Conservation (phyloP, 2,797 vertebrate species). For the Bovichtus variegatus region DNA sequence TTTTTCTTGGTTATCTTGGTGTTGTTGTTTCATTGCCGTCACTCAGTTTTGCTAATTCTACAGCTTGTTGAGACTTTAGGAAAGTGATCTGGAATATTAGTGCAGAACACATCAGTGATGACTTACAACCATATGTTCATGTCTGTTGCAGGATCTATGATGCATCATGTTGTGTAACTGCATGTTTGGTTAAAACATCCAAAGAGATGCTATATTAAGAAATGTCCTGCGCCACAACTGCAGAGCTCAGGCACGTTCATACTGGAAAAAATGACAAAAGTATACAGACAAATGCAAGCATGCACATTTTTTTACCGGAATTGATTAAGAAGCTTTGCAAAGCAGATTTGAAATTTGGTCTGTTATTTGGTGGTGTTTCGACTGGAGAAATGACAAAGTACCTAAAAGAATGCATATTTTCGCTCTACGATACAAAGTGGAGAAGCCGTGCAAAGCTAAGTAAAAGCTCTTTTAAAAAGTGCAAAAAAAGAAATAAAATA, state of each 20-base stretch:
- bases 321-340: too few relatives aligned
- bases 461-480: neutral
- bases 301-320: too few relatives aligned
- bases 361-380: neutral
- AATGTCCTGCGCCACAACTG: neutral
- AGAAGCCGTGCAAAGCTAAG: neutral
- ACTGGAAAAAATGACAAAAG: neutral
- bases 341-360: neutral
- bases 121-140: neutral
- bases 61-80: constrained; percentile 38
- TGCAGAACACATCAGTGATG: neutral
- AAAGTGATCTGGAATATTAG: neutral
- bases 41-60: constrained; percentile 32
- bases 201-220: neutral
- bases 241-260: neutral
- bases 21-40: constrained; percentile 26
- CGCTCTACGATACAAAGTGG: neutral
- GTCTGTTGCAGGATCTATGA: neutral
- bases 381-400: neutral
- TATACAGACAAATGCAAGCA: neutral
- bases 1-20: constrained; percentile 1
- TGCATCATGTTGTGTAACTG: neutral
- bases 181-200: neutral
- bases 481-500: neutral
- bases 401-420: neutral